phyloP scores from a whole-genome alignment of 2,888 invertebrate genomes.

The Drosophila monieri region DNA sequence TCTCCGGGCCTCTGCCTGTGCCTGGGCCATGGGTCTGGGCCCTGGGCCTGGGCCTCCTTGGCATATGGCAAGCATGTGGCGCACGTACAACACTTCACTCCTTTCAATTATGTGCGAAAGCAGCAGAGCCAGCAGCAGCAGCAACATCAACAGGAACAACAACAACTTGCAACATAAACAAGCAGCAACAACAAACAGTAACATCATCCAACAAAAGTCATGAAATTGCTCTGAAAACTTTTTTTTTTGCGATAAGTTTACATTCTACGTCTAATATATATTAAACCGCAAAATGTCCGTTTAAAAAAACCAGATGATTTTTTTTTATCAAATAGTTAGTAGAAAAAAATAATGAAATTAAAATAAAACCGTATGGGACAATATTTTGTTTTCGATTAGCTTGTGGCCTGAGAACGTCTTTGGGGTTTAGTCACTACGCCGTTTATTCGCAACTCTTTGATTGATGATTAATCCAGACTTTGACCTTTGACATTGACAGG shows the following conservation, averaged over 20 bases:
- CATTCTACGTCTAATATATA: not conserved
- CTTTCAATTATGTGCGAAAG: constrained; percentile 75
- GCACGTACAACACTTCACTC: constrained; percentile 77
- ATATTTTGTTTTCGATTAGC: constrained; percentile 63
- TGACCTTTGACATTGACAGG: constrained; percentile 72
- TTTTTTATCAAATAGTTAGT: not conserved
- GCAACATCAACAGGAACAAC: constrained; percentile 1
- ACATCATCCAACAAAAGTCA: too few relatives aligned
- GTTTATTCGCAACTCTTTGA: constrained; percentile 50
- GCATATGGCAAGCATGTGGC: constrained; percentile 78
- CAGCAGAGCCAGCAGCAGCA: constrained; percentile 35
- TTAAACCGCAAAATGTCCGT: not conserved
- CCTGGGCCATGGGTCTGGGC: too few relatives aligned
- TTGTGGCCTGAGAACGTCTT: constrained; percentile 48
- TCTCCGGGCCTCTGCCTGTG: constrained; percentile 33
- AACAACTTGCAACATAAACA: not conserved
- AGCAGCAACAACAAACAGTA: constrained; percentile 8
- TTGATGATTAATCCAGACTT: constrained; percentile 79
- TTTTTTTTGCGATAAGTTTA: not conserved
- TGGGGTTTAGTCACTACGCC: constrained; percentile 2
- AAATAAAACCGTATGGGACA: not conserved
- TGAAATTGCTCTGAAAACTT: too few relatives aligned
- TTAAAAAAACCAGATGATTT: constrained; percentile 2
- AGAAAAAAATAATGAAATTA: not conserved
- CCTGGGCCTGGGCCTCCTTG: constrained; percentile 21